Conservation (phyloP, 2,113 vertebrate genomes). For the Benitochromis conjunctus region DNA sequence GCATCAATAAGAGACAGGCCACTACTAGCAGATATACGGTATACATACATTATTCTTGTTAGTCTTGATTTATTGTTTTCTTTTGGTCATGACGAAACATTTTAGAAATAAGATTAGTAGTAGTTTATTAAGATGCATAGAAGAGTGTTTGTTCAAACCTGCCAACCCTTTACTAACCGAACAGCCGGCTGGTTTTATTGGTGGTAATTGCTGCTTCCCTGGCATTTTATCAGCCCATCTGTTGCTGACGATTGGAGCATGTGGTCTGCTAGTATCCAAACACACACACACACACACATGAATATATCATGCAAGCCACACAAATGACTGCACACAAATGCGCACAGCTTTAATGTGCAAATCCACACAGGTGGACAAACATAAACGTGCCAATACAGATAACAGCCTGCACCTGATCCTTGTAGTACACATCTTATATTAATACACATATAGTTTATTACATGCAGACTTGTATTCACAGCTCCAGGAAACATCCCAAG, state of each 20-base stretch:
- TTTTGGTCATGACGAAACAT: background rate
- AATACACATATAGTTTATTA: background rate
- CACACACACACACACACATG: background rate
- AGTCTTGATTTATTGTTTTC: background rate
- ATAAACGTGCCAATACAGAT: background rate
- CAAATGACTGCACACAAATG: background rate
- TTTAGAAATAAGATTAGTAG: background rate
- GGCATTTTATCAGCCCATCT: constrained; percentile 56
- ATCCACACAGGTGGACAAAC: constrained; percentile 8
- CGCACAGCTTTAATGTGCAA: background rate
- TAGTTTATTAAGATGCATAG: background rate
- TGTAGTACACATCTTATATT: background rate
- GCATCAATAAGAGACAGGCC: too few relatives aligned
- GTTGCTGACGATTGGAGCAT: constrained; percentile 43
- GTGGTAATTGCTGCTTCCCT: constrained; percentile 54
- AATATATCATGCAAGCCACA: background rate
- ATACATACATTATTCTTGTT: background rate
- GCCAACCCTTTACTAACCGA: background rate
- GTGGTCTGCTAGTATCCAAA: constrained; percentile 24
- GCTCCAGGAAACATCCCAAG: background rate
- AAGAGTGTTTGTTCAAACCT: constrained; percentile 10
- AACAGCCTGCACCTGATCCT: background rate
- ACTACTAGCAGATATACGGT: too few relatives aligned
- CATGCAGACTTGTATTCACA: background rate
- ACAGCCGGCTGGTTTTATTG: constrained; percentile 43